Evolutionary conservation across 2,888 invertebrate genomes (phyloP), one percentile per base, ranked within the genome.

Genomic region (Phrixothrix hirtus): DNA sequence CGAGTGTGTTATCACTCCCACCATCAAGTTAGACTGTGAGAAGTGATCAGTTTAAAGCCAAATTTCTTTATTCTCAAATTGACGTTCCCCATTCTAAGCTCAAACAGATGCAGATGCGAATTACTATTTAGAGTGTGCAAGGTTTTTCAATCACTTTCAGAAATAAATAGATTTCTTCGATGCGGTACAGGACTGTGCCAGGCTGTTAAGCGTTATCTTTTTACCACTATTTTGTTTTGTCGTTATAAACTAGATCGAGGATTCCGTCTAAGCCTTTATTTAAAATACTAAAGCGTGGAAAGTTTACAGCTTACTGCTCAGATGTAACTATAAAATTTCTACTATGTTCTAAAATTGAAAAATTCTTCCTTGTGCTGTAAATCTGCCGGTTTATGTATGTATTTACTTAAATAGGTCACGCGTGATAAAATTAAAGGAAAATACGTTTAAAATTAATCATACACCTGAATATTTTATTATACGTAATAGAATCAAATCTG

Each of bases 1-100:
- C 65, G 68, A 66, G 65, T 63, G 67, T 69, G 70, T 71, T 71
- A 71, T 71, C 71, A 66, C 68, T 60, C 66, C 59, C 62, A 59
- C 62, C 60, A 57, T 55, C 59, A 50, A 49, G 44, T 58, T 49
- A 68, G 67, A 66, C 58, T 63, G 66, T 68, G 65, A 63, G 16
- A 16, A 27, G 16, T 11, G 36, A 41, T 17, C 12, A 26, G 21
- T 45, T 35, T 32, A 30, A 13, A 32, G 16, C 14, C 11, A 21
- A 39, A 26, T 27, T 43, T 30, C 25, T 34, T 49, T 39, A 43
- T 34, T 55, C 49, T 47, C 48, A 49, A 41, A 30, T 21, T 17
- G 12, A 10, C 36, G 29, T 34, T 37, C 51, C 65, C 65, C 65
- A 60, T 60, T 68, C 68, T 64, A 57, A 66, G 54, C 64, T 64